A percentile compares a stretch with the other conserved stretches of the same genome.
phyloP scores from a whole-genome alignment of 2,888 invertebrate species.

The Sesia apiformis region DNA sequence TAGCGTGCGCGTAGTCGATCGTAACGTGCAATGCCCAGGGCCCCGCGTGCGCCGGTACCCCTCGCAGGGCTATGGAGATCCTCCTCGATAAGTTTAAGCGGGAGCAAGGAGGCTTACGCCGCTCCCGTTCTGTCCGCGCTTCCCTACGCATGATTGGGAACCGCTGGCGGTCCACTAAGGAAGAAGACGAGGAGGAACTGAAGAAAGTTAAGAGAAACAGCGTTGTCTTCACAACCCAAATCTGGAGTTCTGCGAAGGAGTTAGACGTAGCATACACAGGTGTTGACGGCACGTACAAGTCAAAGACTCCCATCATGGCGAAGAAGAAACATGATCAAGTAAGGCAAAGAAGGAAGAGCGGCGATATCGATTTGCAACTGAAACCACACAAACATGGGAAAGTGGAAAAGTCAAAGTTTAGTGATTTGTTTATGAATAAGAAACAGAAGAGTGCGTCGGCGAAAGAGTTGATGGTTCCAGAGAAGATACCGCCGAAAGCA shows the following conservation, averaged over 20 bases:
- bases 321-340: constrained; percentile 47
- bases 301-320: constrained; percentile 63
- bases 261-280: constrained; percentile 58
- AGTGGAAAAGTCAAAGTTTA: constrained; percentile 60
- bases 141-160: constrained; percentile 79
- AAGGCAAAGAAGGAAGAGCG: constrained; percentile 52
- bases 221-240: constrained; percentile 48
- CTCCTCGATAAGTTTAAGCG: constrained; percentile 68
- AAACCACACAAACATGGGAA: constrained; percentile 54
- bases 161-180: constrained; percentile 71
- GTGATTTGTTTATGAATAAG: constrained; percentile 63
- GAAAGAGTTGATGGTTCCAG: constrained; percentile 61
- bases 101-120: constrained; percentile 70
- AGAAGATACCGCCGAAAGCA: constrained; percentile 76
- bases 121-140: constrained; percentile 81
- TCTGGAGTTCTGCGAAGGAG: constrained; percentile 56
- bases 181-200: constrained; percentile 47
- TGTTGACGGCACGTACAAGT: constrained; percentile 61
- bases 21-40: constrained; percentile 67
- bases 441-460: constrained; percentile 59
- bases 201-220: constrained; percentile 49
- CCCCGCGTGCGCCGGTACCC: constrained; percentile 46
- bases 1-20: constrained; percentile 66
- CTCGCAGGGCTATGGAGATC: constrained; percentile 67
- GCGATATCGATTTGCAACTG: constrained; percentile 55